Base-by-base conservation (phyloP, 1,140 invertebrate genomes). In the Ostrea denselamellosa region DNA sequence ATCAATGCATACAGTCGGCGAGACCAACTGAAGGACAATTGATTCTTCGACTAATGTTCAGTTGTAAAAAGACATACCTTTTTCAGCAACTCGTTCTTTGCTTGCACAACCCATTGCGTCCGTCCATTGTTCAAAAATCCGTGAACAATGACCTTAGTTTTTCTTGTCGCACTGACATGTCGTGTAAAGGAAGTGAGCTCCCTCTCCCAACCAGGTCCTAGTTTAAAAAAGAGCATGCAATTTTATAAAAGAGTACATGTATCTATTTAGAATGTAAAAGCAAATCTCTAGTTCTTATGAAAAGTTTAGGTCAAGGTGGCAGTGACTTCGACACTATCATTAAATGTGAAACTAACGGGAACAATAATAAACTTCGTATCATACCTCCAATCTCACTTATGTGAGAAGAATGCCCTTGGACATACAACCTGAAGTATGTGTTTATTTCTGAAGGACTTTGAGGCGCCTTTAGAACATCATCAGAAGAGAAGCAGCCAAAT, bases 81-180 rank as follows among this genome's bases (percentile, higher is more conserved):
- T 71, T 90, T 90, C 22, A 92, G 62, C 0, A 92, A 89, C 28
- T 89, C 89, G 12, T 65, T 52, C 7, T 83, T 88, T 87, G 90
- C 89, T 19, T 86, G 19, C 4, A 56, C 14, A 4, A 91, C 22
- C 90, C 90, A 91, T 0, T 58, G 10, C 12, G 85, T 86, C 22
- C 65, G 51, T 14, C 88, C 90, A 34, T 65, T 88, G 68, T 91
- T 84, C 5, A 89, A 14, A 68, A 87, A 92, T 1, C 92, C 91
- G 44, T 92, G 92, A n/a, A 89, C 89, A 25, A 92, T 82, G 58
- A 92, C 44, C 86, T 92, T 92, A 5, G 91, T 92, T 25, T 87
- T 82, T 56, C 89, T 91, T 19, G 34, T 68, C 1, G 87, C 53
- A 28, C 85, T 56, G 77, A 92, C 89, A 25, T 86, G 86, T 0